Evolutionary conservation across 2,797 vertebrate species (phyloP), one percentile per base, ranked within the genome.

Genomic region (Etheostoma perlongum): DNA sequence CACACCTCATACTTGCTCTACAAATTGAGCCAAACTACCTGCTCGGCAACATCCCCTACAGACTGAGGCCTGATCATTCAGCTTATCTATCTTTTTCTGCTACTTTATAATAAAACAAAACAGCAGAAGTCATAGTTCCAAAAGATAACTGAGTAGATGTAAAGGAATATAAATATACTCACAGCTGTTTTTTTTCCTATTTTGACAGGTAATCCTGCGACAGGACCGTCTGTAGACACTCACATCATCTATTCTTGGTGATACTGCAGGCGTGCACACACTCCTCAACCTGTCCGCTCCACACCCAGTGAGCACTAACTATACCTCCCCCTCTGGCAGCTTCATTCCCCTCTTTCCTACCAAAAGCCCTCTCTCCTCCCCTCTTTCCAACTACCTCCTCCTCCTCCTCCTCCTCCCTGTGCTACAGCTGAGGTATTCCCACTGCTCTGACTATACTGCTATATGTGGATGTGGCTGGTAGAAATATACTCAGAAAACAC

Each of bases 241-340:
- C 79, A 74, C 63, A 74, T 63, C 63, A 64, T 78, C 81, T 70
- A 54, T 71, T 78, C 68, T 69, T 83, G 58, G 70, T 67, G 77
- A 80, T 74, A 66, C 79, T 55, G 80, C 78, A 76, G 33, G 53
- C 82, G 25, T 47, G 53, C 63, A 62, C 74, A 55, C 76, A 80
- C 83, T 86, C 78, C 84, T 81, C 90, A 92, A 90, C 89, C 90
- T 85, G 89, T 87, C 88, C 30, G 86, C 89, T 91, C 90, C 86
- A 88, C 89, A 90, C 80, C 84, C 87, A 80, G 77, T 59, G 66
- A 90, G 87, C 85, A 92, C 88, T 90, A 90, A 92, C 86, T 84
- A 89, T 82, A 81, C 85, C 85, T 90, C 82, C 89, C 89, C 85
- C 86, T 88, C 83, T 71, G 77, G 69, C 83, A 85, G 88, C 78